phyloP scores from a whole-genome alignment of 2,113 vertebrate genomes.

The Himantopus leucocephalus region DNA sequence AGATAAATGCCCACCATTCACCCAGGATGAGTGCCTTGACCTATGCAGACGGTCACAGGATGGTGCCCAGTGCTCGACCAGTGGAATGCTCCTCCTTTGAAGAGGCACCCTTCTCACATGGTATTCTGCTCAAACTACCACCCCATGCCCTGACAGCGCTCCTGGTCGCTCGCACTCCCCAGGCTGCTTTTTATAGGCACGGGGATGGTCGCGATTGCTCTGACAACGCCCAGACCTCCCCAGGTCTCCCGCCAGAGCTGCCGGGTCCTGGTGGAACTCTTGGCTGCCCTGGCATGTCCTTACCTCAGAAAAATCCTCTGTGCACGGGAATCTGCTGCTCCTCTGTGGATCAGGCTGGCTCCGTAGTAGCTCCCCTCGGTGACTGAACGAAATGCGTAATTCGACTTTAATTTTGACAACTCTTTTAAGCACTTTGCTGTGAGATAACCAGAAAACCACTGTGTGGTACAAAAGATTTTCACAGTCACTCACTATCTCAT shows the following conservation, averaged over 20 bases:
- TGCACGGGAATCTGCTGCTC: background rate
- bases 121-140: background rate
- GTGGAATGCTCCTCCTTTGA: background rate
- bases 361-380: background rate
- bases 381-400: fast-evolving
- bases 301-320: background rate
- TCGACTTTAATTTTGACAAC: background rate
- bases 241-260: background rate
- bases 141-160: background rate
- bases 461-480: background rate
- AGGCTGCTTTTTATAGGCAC: background rate
- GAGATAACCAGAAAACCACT: background rate
- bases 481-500: background rate
- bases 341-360: too few species aligned
- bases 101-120: background rate
- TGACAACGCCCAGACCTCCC: background rate
- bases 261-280: background rate
- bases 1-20: background rate
- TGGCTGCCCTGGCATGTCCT: background rate
- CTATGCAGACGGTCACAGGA: background rate
- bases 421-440: background rate
- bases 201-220: background rate
- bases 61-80: background rate
- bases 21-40: background rate
- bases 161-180: background rate